Evolutionary conservation across 1,140 invertebrate genomes (phyloP), one percentile per base, ranked within the genome.

Genomic region (Vanessa atalanta): DNA sequence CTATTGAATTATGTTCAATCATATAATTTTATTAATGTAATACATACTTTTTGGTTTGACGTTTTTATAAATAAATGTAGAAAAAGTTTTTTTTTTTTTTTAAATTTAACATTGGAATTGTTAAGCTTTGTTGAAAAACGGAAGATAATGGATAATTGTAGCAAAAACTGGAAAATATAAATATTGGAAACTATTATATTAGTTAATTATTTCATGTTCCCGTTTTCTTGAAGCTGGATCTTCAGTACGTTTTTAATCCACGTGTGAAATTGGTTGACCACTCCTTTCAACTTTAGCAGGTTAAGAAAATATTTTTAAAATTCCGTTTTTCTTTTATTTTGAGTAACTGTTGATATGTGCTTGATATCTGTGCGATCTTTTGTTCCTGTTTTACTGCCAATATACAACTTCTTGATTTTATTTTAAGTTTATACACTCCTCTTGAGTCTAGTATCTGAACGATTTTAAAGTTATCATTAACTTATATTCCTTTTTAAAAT

Each of bases 151-250:
- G 20, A 20, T 20, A 20, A 20, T 20, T 20, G 20, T 20, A 20
- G 20, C 20, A 20, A 20, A 20, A 20, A 20, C 20, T 20, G 20
- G 60, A 47, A 60, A 37, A 31, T 20, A 14, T 14, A 50, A 43
- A 69, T 16, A 31, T 69, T 53, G 53, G n/a, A 9, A 15, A 14
- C 51, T 51, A 20, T 20, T 69, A 7, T 26, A 16, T 47, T 69
- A 1, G 48, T 14, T 50, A 14, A 14, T 50, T 11, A 14, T 50
- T 50, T 14, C 48, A 50, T 50, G 0, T 11, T 3, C 12, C 48
- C 48, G 15, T 14, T 14, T 12, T 14, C 48, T 13, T 50, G 12
- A 13, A 14, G 12, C 4, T 50, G 48, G 12, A 50, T 50, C 15
- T 14, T 50, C 15, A 51, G 13, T 51, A n/a, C 50, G 14, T 51